Evolutionary conservation across 2,888 invertebrate species (phyloP), one percentile per base, ranked within the genome.

Genomic region (Xestia rhomboidea): DNA sequence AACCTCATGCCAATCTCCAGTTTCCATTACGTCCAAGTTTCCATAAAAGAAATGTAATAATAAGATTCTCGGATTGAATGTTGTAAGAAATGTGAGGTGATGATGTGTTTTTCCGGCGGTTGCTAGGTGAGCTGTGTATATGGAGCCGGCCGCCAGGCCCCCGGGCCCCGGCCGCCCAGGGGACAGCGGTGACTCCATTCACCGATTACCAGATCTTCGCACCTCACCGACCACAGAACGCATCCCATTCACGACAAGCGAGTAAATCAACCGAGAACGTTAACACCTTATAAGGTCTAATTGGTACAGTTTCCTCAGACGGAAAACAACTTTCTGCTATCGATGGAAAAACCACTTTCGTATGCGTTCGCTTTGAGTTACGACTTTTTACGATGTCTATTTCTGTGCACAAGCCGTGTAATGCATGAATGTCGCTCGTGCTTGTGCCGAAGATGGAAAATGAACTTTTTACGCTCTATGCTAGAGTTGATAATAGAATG

Each of bases 211-310:
- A 94, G 95, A 95, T 94, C 94, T 95, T 95, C 93, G 92, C 96
- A 95, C 95, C 94, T 95, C 95, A 88, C 89, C 93, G 92, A 91
- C 94, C 93, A 94, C 95, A 93, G 93, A 94, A 95, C 93, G 94
- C 95, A 94, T 95, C 95, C 93, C 96, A 96, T 96, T 96, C 96
- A 96, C 92, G 94, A 94, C 94, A 92, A 94, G 93, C 94, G 93
- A 95, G 94, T 95, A 95, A 96, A 96, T 95, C 96, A 95, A 95
- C 93, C 95, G 93, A 93, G 92, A 93, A 94, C 91, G 82, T 88
- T 89, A 88, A 80, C 90, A 85, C 95, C 93, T 82, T 93, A 92
- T 90, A 94, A 91, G 93, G 93, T 82, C 84, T 92, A 94, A 95
- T 92, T 92, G 91, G 89, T 89, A 90, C 88, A 90, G 89, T 93